phyloP scores from a whole-genome alignment of 2,888 invertebrate species.

The Parnassius orleans region DNA sequence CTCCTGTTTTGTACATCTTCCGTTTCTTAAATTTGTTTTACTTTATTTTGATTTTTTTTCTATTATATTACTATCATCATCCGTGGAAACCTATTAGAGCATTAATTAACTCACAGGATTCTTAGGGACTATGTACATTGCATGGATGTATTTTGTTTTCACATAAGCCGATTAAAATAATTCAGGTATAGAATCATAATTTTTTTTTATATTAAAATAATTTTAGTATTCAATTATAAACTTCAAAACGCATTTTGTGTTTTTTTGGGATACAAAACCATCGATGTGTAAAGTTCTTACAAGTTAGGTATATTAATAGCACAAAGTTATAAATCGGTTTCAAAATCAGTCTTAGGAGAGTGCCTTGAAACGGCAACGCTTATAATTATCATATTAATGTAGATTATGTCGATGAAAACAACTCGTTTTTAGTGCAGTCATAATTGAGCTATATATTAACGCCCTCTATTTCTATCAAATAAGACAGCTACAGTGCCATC shows the following conservation, averaged over 20 bases:
- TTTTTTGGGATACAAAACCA: constrained; percentile 3
- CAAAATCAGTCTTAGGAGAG: constrained; percentile 25
- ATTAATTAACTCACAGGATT: constrained; percentile 15
- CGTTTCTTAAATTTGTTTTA: no score
- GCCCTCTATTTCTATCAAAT: no score
- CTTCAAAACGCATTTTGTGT: no score
- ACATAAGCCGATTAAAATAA: neutral
- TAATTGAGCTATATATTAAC: no score
- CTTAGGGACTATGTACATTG: neutral
- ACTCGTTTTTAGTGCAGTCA: no score
- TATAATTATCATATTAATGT: constrained; percentile 4
- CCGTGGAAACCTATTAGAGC: constrained; percentile 20
- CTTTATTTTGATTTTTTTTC: neutral
- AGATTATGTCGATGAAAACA: no score
- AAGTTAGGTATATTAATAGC: constrained; percentile 10
- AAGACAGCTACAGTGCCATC: no score
- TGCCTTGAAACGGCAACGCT: constrained; percentile 3
- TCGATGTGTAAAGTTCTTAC: constrained; percentile 3
- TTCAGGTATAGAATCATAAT: neutral
- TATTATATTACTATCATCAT: neutral
- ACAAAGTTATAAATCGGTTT: constrained; percentile 17
- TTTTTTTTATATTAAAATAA: neutral
- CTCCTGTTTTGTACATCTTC: no score
- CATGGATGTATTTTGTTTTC: neutral
- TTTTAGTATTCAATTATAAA: no score